A percentile compares a stretch with the other conserved stretches of the same genome.
These are phyloP conservation scores for Apoderus coryli DNA, from an alignment of 2,888 invertebrate species.

Conservation along the genomic window DNA sequence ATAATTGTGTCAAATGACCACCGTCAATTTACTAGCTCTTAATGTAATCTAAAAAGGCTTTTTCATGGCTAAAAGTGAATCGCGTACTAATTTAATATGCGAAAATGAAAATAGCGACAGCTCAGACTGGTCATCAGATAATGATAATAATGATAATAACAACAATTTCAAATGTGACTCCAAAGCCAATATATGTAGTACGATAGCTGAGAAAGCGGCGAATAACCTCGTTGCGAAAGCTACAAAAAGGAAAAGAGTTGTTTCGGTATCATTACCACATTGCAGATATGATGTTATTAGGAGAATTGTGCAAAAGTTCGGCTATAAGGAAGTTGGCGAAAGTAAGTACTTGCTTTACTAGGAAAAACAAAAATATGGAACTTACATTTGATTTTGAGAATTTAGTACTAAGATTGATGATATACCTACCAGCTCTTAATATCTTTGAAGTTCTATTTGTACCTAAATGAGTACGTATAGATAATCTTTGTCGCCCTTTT, in stretches of 20 bases:
- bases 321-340: conserved; percentile 64
- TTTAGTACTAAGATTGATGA: too few relatives aligned
- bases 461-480: too few relatives aligned
- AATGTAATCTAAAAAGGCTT: too few relatives aligned
- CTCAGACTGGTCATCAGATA: conserved; percentile 22
- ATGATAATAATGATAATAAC: conserved; percentile 16
- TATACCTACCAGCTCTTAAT: too few relatives aligned
- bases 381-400: too few relatives aligned
- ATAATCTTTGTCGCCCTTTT: too few relatives aligned
- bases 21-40: too few relatives aligned
- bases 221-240: conserved; percentile 13
- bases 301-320: conserved; percentile 52
- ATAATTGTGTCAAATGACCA: too few relatives aligned
- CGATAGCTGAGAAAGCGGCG: not conserved
- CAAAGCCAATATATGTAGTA: conserved; percentile 10
- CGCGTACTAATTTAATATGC: conserved; percentile 19
- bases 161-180: conserved; percentile 7
- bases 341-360: too few relatives aligned
- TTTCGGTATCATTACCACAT: conserved; percentile 51
- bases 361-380: too few relatives aligned
- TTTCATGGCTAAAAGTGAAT: conserved; percentile 23
- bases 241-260: conserved; percentile 21
- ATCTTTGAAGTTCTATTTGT: too few relatives aligned
- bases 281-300: conserved; percentile 63
- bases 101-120: conserved; percentile 20